A percentile compares a stretch with the other conserved stretches of the same genome.
Evolutionary conservation across 2,113 vertebrate species (phyloP).

Genomic region (Grantiella picta): DNA sequence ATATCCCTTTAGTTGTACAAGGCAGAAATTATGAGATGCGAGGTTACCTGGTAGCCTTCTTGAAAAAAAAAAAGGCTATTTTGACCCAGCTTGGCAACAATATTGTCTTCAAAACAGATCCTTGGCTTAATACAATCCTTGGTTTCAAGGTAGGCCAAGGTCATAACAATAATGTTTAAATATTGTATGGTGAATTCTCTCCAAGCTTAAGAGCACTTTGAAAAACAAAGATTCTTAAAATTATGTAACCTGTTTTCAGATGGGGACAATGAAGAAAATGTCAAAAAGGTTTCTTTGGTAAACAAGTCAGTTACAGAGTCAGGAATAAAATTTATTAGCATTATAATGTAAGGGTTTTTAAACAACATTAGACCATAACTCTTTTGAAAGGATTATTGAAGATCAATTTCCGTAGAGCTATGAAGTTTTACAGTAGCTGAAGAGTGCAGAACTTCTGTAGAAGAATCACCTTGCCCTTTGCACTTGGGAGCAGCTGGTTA

Average conservation of each 20-base stretch:
- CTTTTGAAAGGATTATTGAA: background rate
- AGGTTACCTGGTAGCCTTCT: background rate
- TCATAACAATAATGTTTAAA: background rate
- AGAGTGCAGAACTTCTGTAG: background rate
- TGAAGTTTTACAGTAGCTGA: background rate
- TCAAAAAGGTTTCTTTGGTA: background rate
- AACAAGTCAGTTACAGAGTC: background rate
- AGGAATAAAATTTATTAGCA: background rate
- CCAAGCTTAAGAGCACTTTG: background rate
- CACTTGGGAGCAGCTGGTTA: background rate
- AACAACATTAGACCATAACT: background rate
- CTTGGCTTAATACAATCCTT: background rate
- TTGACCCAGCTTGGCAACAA: background rate
- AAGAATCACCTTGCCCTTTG: background rate
- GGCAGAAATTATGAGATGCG: background rate
- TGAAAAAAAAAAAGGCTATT: background rate
- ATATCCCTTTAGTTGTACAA: background rate
- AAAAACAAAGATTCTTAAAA: background rate
- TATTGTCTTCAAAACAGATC: background rate
- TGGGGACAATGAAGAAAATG: background rate
- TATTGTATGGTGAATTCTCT: background rate
- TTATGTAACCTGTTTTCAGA: background rate
- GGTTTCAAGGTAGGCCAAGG: background rate
- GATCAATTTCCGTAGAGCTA: background rate
- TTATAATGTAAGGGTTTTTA: background rate